Conservation (phyloP, 2,113 vertebrate species). For the Clarias batrachus region DNA sequence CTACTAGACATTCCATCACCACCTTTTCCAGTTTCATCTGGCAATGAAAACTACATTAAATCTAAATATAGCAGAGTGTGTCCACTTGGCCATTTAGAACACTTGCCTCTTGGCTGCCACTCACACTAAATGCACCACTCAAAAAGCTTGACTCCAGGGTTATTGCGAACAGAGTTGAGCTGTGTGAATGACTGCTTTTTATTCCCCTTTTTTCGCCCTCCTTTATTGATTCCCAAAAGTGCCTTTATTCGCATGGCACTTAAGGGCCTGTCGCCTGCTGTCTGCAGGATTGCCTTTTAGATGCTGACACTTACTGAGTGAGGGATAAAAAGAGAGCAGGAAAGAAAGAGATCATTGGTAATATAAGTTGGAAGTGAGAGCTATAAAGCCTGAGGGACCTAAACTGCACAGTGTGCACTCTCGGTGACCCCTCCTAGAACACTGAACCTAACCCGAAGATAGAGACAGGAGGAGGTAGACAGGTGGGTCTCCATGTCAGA, state of each 20-base stretch:
- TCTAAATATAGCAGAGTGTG: constrained; percentile 30
- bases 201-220: constrained; percentile 14
- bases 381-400: constrained; percentile 28
- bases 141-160: constrained; percentile 14
- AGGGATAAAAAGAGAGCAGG: constrained; percentile 15
- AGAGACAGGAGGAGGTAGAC: background rate
- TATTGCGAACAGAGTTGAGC: constrained; percentile 19
- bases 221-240: constrained; percentile 32
- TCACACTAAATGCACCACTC: constrained; percentile 27
- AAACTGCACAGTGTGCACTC: constrained; percentile 28
- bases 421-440: constrained; percentile 23
- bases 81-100: constrained; percentile 22
- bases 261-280: constrained; percentile 9
- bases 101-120: constrained; percentile 25
- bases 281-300: constrained; percentile 30
- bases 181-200: constrained; percentile 30
- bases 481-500: constrained; percentile 6
- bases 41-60: constrained; percentile 10
- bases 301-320: constrained; percentile 9
- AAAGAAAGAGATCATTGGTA: constrained; percentile 24
- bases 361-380: constrained; percentile 38
- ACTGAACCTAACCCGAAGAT: background rate
- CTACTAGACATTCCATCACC: constrained; percentile 14
- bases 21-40: background rate
- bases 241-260: constrained; percentile 19